Evolutionary conservation across 2,113 vertebrate genomes (phyloP), one percentile per base, ranked within the genome.

Genomic region (Coturnix japonica): DNA sequence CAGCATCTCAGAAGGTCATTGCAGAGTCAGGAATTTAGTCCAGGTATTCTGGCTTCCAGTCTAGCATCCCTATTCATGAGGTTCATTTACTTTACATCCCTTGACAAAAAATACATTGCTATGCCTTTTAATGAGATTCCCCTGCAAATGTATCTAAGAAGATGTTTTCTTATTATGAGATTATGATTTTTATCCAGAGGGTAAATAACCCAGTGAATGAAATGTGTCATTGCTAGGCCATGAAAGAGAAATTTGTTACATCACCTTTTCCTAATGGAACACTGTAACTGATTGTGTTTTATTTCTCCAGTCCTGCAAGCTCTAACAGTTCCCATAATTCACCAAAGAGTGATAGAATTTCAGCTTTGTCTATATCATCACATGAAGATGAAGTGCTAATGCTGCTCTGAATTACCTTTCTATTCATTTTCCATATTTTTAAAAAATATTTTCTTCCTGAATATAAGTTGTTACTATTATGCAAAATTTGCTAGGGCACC

Each of bases 251-350:
- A 98, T 96, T 97, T 91, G 95, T 87, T 73, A 92, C 89, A 93
- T 97, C 95, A 97, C 95, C 95, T 97, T 96, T 95, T 96, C 96
- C 95, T 97, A 96, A 96, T 92, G 95, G 95, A 94, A 95, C 96
- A 94, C 96, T 89, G 33, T 80, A 94, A 92, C 93, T 88, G 86
- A 81, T 91, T 7, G 2, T 81, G 94, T 83, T 95, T 92, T 92
- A 80, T 81, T 88, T 90, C 79, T 87, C 77, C 87, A 95, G 78
- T 80, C 93, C 64, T 84, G 33, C 61, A 87, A 91, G 83, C 91
- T 82, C 76, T 80, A 84, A 93, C 44, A 44, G 61, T 70, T 73
- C 88, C 92, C 85, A 96, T 95, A 97, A 97, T 92, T 97, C 91
- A 95, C 81, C 51, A 39, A 26, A 81, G 85, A 95, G 76, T 63